These are phyloP conservation scores for Chaetoderma sp. DNA, from an alignment of 2,888 invertebrate genomes.

Conservation along the genomic window DNA sequence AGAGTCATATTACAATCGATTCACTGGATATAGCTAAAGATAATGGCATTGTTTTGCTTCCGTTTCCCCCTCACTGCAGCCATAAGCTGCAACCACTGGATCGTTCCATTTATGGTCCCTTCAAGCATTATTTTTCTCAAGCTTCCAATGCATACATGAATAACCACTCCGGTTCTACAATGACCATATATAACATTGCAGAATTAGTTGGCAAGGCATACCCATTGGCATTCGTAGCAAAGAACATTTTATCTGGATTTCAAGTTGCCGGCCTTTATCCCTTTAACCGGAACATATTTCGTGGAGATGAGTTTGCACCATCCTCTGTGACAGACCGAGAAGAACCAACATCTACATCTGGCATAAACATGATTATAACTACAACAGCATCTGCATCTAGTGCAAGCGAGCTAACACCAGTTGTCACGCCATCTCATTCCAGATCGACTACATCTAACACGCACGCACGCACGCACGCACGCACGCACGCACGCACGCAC, in stretches of 20 bases:
- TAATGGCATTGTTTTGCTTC: constrained; percentile 62
- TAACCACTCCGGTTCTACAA: constrained; percentile 60
- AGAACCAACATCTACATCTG: too few species aligned
- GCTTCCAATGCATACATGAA: constrained; percentile 49
- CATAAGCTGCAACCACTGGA: constrained; percentile 69
- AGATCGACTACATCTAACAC: too few species aligned
- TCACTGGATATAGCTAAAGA: constrained; percentile 53
- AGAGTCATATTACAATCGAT: constrained; percentile 45
- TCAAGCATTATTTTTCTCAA: constrained; percentile 56
- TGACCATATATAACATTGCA: constrained; percentile 65
- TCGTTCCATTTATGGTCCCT: constrained; percentile 63
- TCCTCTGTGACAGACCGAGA: constrained; percentile 5
- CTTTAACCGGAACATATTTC: constrained; percentile 39
- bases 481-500: too few species aligned
- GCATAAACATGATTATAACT: too few species aligned
- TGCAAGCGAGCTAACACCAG: too few species aligned
- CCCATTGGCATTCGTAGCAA: constrained; percentile 40
- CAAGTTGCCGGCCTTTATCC: constrained; percentile 60
- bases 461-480: too few species aligned
- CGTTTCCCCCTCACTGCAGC: constrained; percentile 54
- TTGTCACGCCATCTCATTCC: too few species aligned
- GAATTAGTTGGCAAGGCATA: constrained; percentile 3
- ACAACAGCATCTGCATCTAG: too few species aligned
- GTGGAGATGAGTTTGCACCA: neutral
- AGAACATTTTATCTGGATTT: constrained; percentile 65